These are phyloP conservation scores for Strigamia crassipes DNA, from an alignment of 2,888 invertebrate genomes.

Conservation along the genomic window DNA sequence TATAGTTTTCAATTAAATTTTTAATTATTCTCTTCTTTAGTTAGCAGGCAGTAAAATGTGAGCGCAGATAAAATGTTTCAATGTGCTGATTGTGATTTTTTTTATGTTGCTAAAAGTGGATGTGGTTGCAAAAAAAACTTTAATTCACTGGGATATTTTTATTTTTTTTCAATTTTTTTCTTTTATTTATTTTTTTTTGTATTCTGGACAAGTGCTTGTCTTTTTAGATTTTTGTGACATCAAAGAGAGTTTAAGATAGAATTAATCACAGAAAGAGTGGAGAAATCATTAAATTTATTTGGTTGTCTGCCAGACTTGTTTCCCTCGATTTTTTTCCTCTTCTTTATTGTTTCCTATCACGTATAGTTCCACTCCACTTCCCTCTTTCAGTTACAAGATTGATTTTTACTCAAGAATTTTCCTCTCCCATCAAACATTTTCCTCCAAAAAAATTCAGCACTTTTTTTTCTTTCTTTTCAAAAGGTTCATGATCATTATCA, in stretches of 20 bases:
- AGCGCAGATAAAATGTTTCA: neutral
- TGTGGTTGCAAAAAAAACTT: neutral
- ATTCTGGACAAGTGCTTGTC: neutral
- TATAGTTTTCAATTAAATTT: neutral
- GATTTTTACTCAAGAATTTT: neutral
- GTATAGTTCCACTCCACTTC: neutral
- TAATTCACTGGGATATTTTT: too few relatives aligned
- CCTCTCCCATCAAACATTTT: neutral
- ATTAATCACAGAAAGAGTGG: neutral
- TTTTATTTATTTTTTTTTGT: neutral
- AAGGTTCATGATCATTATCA: too few relatives aligned
- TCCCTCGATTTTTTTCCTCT: neutral
- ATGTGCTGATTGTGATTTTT: neutral
- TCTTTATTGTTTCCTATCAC: neutral
- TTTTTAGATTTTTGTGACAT: neutral
- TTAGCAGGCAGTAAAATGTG: neutral
- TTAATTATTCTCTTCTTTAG: neutral
- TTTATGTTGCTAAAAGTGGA: too few relatives aligned
- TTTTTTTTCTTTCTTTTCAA: too few relatives aligned
- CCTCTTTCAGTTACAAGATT: neutral
- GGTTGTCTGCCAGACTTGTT: neutral
- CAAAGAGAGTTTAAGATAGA: neutral
- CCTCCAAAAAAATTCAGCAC: neutral
- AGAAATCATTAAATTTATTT: neutral
- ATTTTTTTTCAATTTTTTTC: too few relatives aligned